Evolutionary conservation across 2,113 vertebrate genomes (phyloP).

Genomic region (Bubo blakistoni): DNA sequence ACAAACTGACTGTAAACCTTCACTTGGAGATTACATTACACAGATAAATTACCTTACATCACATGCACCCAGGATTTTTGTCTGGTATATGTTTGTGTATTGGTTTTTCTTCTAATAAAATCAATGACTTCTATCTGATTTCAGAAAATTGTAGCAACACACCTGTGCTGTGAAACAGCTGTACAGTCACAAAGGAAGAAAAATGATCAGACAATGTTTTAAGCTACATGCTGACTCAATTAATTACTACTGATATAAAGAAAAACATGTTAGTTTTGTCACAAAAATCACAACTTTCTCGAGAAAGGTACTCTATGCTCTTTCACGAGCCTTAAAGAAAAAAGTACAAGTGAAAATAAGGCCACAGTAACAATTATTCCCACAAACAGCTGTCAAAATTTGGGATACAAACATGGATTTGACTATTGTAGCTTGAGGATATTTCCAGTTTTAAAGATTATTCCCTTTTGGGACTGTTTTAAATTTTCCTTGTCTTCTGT

Average conservation of each 20-base stretch:
- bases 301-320: not conserved
- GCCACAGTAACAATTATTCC: not conserved
- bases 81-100: not conserved
- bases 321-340: not conserved
- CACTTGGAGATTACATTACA: conserved; percentile 37
- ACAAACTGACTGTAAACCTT: conserved; percentile 21
- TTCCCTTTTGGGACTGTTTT: not conserved
- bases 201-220: not conserved
- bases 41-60: conserved; percentile 50
- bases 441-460: not conserved
- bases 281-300: not conserved
- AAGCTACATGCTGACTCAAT: not conserved
- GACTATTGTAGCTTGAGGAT: not conserved
- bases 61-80: not conserved
- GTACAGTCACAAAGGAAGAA: not conserved
- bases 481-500: not conserved
- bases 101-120: conserved; percentile 38
- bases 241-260: conserved; percentile 26
- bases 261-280: not conserved
- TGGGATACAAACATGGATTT: not conserved
- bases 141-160: not conserved
- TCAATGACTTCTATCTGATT: conserved; percentile 42
- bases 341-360: not conserved
- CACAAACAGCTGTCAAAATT: not conserved
- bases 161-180: not conserved